Evolutionary conservation across 92 coral and sea anemone genomes (phyloP), one percentile per base, ranked within the genome.

Genomic region (Porites cylindrica): DNA sequence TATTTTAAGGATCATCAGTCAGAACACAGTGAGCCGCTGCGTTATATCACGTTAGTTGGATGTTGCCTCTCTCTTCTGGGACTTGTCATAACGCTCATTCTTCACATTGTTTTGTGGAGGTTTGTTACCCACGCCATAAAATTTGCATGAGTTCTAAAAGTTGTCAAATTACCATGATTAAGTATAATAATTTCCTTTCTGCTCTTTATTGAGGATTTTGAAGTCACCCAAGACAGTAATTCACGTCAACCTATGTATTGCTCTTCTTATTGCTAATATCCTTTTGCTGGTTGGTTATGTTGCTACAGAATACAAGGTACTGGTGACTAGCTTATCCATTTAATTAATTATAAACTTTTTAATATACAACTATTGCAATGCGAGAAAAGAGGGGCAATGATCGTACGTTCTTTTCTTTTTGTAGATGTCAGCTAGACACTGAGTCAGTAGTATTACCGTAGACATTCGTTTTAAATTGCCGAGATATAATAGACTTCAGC

Each of bases 71-170:
- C 96, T 18, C 85, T 90, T 51, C 81, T 93, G 7, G 96, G 96
- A 60, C 86, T 93, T 21, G 20, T 90, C 32, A 20, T 90, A 8
- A 93, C 93, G 14, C 93, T 93, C 29, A 69, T 80, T 8, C 75
- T 93, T n/a, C 93, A 93, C 85, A 61, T 87, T 20, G 43, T 87
- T 51, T 87, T 93, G 60, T 93, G 96, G 96, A 83, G 96, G 96
- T 90, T 81, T 7, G 85, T 69, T 2, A 13, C n/a, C 14, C 16
- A 54, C 0, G 60, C 14, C 11, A 54, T 10, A 13, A 54, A 54
- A 54, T 9, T 54, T 13, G 47, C 47, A 38, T 38, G 6, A 38
- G 6, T 38, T 38, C 6, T 38, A 4, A 38, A 38, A 38, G 47
- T 38, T 38, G 47, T 38, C 47, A 38, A 38, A 38, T 38, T 38